These are phyloP conservation scores for Archilochus colubris DNA, from an alignment of 2,113 vertebrate genomes.

Conservation along the genomic window DNA sequence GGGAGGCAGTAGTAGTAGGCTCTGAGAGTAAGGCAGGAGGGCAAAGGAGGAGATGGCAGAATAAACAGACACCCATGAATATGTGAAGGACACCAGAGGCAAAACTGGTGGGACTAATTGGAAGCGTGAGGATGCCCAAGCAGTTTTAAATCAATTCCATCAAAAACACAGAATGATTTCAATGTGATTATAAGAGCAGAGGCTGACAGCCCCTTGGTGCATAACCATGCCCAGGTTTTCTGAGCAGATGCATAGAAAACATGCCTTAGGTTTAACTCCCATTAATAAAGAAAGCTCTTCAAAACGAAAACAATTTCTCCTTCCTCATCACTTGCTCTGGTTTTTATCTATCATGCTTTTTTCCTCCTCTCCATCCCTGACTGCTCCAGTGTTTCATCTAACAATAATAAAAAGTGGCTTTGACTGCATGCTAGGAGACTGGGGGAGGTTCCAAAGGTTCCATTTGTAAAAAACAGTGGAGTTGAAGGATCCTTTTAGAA, in stretches of 20 bases:
- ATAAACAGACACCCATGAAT: background rate
- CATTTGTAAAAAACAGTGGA: background rate
- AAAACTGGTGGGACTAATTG: background rate
- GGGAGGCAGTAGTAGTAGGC: background rate
- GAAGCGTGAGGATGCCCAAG: background rate
- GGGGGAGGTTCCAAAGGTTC: background rate
- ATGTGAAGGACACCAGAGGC: conserved; percentile 30
- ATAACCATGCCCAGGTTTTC: background rate
- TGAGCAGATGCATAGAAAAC: background rate
- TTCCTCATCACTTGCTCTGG: background rate
- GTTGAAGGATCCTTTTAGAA: background rate
- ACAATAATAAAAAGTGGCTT: background rate
- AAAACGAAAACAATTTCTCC: background rate
- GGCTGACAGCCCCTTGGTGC: background rate
- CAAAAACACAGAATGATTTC: background rate
- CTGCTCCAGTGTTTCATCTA: background rate
- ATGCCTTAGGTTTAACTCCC: background rate
- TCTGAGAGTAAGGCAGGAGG: background rate
- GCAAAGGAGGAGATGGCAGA: background rate
- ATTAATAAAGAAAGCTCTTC: background rate
- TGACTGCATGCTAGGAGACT: background rate
- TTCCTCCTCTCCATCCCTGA: background rate
- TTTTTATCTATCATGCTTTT: background rate
- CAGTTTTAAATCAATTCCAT: background rate
- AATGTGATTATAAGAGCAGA: background rate